Evolutionary conservation across 1,140 invertebrate species (phyloP), one percentile per base, ranked within the genome.

Genomic region (Drosophila ohnishii): DNA sequence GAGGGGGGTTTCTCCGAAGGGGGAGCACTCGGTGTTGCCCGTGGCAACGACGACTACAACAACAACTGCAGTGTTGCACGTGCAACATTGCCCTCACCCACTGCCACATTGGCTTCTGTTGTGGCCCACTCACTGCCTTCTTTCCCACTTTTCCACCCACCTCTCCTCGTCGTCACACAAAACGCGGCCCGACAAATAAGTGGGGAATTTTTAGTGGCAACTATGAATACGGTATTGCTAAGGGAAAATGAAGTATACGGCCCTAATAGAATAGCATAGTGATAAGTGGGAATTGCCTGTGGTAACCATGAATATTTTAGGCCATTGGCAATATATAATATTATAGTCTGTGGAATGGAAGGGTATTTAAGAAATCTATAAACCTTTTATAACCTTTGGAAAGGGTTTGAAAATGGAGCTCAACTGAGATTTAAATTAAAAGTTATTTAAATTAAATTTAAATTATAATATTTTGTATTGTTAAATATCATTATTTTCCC

Each of bases 1-100:
- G 11, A 3, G 10, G 22, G 28, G 22, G 28, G 22, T 35, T 19
- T 32, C 48, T 51, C n/a, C 42, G 55, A 28, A 28, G 25, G 42
- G 53, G 32, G 16, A 50, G 16, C 2, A 7, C 28, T 30, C 30
- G 28, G 51, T 32, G 64, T 67, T 82, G 59, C 80, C 64, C 58
- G 64, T 69, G 76, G 85, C 79, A 86, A 86, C 83, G 55, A 39
- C 44, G 48, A n/a, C 71, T 35, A 22, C 50, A 35, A 79, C 82
- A 62, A 45, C 58, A 57, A 73, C 35, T 75, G 61, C 48, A 35
- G 39, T 67, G 69, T 50, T 83, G 79, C 83, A 88, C 79, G 83
- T 87, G 53, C 69, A 73, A 58, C 39, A 42, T 50, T 45, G 40
- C 25, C 34, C 47, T 22, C 57, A 22, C 25, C 75, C 45, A 19